phyloP scores from a whole-genome alignment of 2,113 vertebrate species.

The Sceloporus tristichus region DNA sequence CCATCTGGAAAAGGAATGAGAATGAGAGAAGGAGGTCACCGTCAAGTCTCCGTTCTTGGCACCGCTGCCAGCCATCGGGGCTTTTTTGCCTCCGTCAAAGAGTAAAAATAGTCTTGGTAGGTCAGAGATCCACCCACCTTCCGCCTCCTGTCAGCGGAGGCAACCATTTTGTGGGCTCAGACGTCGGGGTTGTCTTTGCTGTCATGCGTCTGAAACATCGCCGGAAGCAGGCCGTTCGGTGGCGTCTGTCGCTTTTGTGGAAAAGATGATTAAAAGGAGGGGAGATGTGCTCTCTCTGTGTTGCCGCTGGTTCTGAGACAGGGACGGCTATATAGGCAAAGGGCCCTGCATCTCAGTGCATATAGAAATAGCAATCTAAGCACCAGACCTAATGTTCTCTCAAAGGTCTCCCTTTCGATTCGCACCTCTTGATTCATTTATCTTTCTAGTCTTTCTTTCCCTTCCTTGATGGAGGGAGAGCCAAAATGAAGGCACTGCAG shows the following conservation, averaged over 20 bases:
- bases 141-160: slow-evolving; percentile 3
- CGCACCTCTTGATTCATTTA: neutral
- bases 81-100: no score
- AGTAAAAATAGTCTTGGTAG: neutral
- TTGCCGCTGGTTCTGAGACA: neutral
- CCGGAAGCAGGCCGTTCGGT: neutral
- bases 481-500: no score
- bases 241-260: neutral
- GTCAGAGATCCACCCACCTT: neutral
- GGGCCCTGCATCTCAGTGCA: no score
- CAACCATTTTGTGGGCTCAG: rapidly evolving
- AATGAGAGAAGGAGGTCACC: no score
- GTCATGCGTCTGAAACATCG: slow-evolving; percentile 10
- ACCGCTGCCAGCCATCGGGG: no score
- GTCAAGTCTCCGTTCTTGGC: no score
- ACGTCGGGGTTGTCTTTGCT: slow-evolving; percentile 9
- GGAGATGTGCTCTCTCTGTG: neutral
- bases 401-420: neutral
- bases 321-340: no score
- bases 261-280: rapidly evolving
- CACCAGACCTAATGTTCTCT: no score
- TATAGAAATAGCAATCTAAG: neutral
- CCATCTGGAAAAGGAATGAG: no score
- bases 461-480: no score
- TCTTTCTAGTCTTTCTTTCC: no score